Evolutionary conservation across 2,888 invertebrate species (phyloP).

Genomic region (Macrophya annulata): DNA sequence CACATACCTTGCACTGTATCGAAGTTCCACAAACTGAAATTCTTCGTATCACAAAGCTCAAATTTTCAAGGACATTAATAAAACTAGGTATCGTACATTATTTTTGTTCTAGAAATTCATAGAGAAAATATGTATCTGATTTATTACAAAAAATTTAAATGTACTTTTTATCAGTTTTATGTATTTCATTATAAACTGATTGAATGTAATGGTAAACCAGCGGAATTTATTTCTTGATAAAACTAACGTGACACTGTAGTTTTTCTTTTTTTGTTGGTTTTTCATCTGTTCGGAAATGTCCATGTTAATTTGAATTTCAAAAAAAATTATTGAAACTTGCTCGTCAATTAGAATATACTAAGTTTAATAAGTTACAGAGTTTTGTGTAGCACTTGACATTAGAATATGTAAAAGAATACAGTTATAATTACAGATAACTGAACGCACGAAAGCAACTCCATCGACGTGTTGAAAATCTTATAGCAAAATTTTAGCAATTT

Average conservation of each 20-base stretch:
- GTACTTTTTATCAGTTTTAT: not conserved
- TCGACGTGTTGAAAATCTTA: not conserved
- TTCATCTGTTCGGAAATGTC: not conserved
- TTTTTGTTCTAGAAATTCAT: not conserved
- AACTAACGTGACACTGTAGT: not conserved
- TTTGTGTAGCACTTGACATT: slow-evolving; percentile 24
- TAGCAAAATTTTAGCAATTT: not conserved
- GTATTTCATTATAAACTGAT: not conserved
- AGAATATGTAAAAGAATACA: slow-evolving; percentile 20
- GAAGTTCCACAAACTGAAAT: slow-evolving; percentile 39
- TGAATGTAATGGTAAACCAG: not conserved
- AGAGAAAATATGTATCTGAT: not conserved
- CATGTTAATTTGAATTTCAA: slow-evolving; percentile 21
- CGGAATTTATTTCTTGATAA: not conserved
- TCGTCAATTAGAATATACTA: not conserved
- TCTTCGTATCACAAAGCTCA: not conserved
- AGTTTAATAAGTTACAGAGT: slow-evolving; percentile 10
- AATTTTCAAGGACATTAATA: slow-evolving; percentile 22
- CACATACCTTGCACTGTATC: slow-evolving; percentile 25
- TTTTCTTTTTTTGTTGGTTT: not conserved
- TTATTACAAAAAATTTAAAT: no score
- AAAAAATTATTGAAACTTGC: slow-evolving; percentile 13
- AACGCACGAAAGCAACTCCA: not conserved
- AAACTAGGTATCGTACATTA: not conserved
- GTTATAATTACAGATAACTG: slow-evolving; percentile 2